Conservation (phyloP, 2,888 invertebrate species). For the Onthophagus sagittarius region DNA sequence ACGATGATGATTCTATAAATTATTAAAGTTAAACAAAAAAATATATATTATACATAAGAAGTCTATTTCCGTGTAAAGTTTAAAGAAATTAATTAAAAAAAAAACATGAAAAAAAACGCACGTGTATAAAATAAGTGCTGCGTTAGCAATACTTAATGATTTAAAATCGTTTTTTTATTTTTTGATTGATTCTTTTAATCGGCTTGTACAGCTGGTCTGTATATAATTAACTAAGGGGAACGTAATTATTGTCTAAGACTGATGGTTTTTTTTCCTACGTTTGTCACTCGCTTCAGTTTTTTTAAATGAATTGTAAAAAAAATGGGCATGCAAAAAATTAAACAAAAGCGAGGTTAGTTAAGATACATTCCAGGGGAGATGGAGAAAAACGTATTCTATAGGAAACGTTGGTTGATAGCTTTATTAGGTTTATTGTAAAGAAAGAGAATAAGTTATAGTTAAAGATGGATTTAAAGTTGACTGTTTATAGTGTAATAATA, state of each 20-base stretch:
- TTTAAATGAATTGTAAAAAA: not conserved
- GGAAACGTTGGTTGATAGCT: slow-evolving; percentile 17
- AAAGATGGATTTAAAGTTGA: slow-evolving; percentile 23
- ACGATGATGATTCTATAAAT: slow-evolving; percentile 6
- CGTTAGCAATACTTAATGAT: slow-evolving; percentile 28
- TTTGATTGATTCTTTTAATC: slow-evolving; percentile 18
- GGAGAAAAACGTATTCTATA: slow-evolving; percentile 1
- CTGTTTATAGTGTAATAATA: slow-evolving; percentile 26
- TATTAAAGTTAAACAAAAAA: slow-evolving; percentile 16
- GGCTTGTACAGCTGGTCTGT: slow-evolving; percentile 27
- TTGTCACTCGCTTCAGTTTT: slow-evolving; percentile 6
- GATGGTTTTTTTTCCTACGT: slow-evolving; percentile 24
- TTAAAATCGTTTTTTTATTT: slow-evolving; percentile 18
- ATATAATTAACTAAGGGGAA: slow-evolving; percentile 22
- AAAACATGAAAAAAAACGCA: not conserved
- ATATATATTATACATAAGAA: slow-evolving; percentile 22
- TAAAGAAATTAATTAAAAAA: not conserved
- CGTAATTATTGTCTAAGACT: slow-evolving; percentile 25
- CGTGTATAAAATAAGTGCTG: slow-evolving; percentile 21
- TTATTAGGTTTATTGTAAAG: slow-evolving; percentile 23
- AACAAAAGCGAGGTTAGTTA: slow-evolving; percentile 16
- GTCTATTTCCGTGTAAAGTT: slow-evolving; percentile 28
- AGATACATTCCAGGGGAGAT: slow-evolving; percentile 6
- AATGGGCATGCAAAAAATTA: not conserved
- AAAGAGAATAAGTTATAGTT: slow-evolving; percentile 15